Percentiles rank a stretch among this genome's conserved stretches.
These are phyloP conservation scores for Pelecanus crispus DNA, from an alignment of 2,113 vertebrate genomes.

Conservation along the genomic window DNA sequence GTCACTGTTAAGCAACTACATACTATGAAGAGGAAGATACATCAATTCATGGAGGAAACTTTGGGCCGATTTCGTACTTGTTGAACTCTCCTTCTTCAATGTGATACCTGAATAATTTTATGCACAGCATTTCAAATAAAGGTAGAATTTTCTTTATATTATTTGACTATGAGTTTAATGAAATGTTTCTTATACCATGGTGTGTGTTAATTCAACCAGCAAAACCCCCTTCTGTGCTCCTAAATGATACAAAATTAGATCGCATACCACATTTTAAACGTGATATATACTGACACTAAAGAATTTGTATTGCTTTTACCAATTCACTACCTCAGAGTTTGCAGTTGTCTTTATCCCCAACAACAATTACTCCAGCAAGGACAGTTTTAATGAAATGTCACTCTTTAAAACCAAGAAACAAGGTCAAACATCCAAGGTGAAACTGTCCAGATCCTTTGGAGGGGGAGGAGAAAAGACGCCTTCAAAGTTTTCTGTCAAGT, in stretches of 20 bases:
- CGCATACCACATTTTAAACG: slow-evolving; percentile 28
- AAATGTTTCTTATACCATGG: slow-evolving; percentile 52
- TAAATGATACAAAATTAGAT: slow-evolving; percentile 51
- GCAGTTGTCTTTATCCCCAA: slow-evolving; percentile 40
- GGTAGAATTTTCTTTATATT: slow-evolving; percentile 34
- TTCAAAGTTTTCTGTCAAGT: background rate
- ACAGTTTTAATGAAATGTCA: slow-evolving; percentile 61
- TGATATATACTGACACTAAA: background rate
- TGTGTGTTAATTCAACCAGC: slow-evolving; percentile 64
- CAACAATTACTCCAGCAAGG: slow-evolving; percentile 51
- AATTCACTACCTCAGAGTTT: background rate
- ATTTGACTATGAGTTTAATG: slow-evolving; percentile 66
- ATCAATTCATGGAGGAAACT: slow-evolving; percentile 31
- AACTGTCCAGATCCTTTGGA: background rate
- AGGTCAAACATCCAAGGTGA: slow-evolving; percentile 26
- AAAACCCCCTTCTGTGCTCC: slow-evolving; percentile 26
- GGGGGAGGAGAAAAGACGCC: rapidly evolving
- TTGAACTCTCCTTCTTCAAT: slow-evolving; percentile 41
- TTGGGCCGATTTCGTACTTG: slow-evolving; percentile 41
- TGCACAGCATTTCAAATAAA: slow-evolving; percentile 49
- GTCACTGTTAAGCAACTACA: slow-evolving; percentile 49
- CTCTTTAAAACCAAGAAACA: slow-evolving; percentile 54
- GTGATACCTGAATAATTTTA: slow-evolving; percentile 67
- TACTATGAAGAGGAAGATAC: slow-evolving; percentile 14
- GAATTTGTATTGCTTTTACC: slow-evolving; percentile 38